Base-by-base conservation (phyloP, 1,140 invertebrate genomes). In the Spodoptera frugiperda region DNA sequence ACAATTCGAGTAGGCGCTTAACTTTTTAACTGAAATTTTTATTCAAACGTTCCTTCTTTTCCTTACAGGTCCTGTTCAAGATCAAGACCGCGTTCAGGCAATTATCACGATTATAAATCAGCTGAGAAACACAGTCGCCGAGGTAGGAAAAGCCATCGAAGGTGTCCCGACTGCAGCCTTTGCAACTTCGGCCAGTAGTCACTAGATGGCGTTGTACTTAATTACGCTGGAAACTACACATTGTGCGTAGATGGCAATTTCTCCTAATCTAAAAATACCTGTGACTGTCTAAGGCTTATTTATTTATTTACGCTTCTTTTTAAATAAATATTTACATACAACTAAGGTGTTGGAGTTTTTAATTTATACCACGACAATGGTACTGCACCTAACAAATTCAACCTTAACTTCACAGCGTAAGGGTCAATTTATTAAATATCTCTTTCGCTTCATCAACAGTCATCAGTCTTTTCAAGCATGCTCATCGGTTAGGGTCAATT, bases 151-250 rank as follows among this genome's bases (percentile, higher is more conserved):
- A 51, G 54, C 2, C 79, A 82, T 6, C 54, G 83, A 19, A 81
- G 84, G 1, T 87, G 86, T 44, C 80, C 84, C 0, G 81, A 84
- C 65, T 89, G 86, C 14, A 85, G 82, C 48, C 33, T 67, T 9
- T 83, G 79, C 59, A 77, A 81, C 51, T 71, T 51, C n/a, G 48
- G 55, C 0, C n/a, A 76, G 10, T 77, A 59, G 17, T 33, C 19
- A 30, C 8, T 73, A 73, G 44, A 57, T 48, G 54, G 54, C 54
- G 19, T 11, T 55, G 15, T 55, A 17, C 21, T 33, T 9, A 33
- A 30, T 11, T 14, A 25, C n/a, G 21, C n/a, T 33, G n/a, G 9
- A 53, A 61, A 61, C n/a, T 59, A 39, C 30, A 61, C 15, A 39
- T 68, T 25, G 15, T 11, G 21, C 12, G 12, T 49, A 68, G 48